Conservation (phyloP, 2,797 vertebrate species). For the Mastacembelus armatus region DNA sequence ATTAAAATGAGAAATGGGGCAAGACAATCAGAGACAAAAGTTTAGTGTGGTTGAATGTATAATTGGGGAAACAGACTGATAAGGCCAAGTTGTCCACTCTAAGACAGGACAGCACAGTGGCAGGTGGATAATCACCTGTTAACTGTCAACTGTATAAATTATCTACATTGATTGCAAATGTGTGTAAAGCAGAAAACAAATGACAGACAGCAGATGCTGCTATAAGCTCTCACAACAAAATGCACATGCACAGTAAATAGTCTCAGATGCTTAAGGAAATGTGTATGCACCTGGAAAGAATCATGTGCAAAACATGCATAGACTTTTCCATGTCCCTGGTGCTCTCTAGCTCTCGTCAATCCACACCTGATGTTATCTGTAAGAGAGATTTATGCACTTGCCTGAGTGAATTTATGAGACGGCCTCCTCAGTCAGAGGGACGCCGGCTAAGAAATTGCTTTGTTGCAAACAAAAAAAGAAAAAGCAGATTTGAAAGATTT, state of each 20-base stretch:
- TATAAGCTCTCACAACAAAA: constrained; percentile 64
- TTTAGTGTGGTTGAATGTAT: constrained; percentile 32
- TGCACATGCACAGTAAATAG: constrained; percentile 42
- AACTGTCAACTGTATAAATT: constrained; percentile 65
- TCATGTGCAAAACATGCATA: constrained; percentile 53
- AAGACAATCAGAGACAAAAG: constrained; percentile 55
- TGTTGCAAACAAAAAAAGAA: constrained; percentile 43
- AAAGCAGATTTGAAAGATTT: constrained; percentile 83
- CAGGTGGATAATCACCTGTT: constrained; percentile 71
- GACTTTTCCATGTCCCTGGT: constrained; percentile 58
- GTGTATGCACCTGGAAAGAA: constrained; percentile 45
- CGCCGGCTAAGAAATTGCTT: constrained; percentile 84
- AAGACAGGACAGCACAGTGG: constrained; percentile 53
- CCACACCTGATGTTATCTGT: constrained; percentile 83
- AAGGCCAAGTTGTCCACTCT: constrained; percentile 44
- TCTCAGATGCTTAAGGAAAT: constrained; percentile 52
- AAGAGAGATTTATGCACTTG: constrained; percentile 85
- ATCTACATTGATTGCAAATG: constrained; percentile 32
- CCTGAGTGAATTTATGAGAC: constrained; percentile 83
- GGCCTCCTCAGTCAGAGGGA: constrained; percentile 77
- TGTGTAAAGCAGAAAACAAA: constrained; percentile 54
- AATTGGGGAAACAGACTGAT: constrained; percentile 42
- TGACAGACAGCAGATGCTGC: constrained; percentile 64
- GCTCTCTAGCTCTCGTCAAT: constrained; percentile 65
- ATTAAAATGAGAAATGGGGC: constrained; percentile 63